Percentiles rank a stretch among this genome's conserved stretches.
Conservation (phyloP, 2,888 invertebrate genomes). For the Athalia circularis region DNA sequence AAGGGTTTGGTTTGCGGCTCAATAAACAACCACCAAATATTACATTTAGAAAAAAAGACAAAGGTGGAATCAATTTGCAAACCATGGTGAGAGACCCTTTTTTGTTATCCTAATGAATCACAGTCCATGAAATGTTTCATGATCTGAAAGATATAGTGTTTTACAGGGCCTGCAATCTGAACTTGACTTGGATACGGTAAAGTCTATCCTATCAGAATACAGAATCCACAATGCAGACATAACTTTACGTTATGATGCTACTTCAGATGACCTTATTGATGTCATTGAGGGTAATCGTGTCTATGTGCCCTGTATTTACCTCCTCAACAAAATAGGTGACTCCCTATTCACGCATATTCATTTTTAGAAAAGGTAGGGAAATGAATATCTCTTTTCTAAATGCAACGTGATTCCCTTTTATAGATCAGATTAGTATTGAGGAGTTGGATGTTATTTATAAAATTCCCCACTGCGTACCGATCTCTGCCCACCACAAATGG, state of each 20-base stretch:
- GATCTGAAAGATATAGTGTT: conserved; percentile 34
- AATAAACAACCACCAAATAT: conserved; percentile 99
- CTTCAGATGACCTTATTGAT: conserved; percentile 98
- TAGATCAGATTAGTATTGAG: conserved; percentile 95
- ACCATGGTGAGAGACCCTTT: conserved; percentile 80
- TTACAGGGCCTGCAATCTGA: conserved; percentile 90
- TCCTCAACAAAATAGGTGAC: conserved; percentile 97
- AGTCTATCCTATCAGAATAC: conserved; percentile 97
- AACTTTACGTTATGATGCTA: conserved; percentile 94
- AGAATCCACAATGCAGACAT: conserved; percentile 99
- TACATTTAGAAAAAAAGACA: conserved; percentile 96
- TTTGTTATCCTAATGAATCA: background rate
- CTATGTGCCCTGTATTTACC: conserved; percentile 98
- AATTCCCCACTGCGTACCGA: conserved; percentile 99
- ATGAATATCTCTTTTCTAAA: background rate
- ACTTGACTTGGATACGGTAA: conserved; percentile 95
- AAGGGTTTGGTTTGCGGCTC: conserved; percentile 97
- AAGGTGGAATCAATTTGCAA: conserved; percentile 98
- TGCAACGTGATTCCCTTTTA: conserved; percentile 23
- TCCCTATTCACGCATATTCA: conserved; percentile 31
- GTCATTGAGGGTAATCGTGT: conserved; percentile 99
- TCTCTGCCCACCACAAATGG: conserved; percentile 99
- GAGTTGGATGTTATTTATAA: conserved; percentile 99
- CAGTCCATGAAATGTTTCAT: background rate
- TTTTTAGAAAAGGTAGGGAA: background rate